Evolutionary conservation across 2,888 invertebrate species (phyloP).

Genomic region (Drosophila falleni): DNA sequence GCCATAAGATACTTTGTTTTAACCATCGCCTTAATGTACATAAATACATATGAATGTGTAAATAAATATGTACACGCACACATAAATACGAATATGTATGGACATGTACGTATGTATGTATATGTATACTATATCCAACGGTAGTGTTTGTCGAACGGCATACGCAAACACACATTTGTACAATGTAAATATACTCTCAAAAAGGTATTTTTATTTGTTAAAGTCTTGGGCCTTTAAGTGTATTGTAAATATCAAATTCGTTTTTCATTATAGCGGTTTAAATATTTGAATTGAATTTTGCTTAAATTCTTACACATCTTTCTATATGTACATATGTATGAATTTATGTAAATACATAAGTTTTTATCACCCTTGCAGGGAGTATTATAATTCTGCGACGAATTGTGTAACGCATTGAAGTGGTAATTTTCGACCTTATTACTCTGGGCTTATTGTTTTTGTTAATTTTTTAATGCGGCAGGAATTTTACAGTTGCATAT

Average conservation of each 20-base stretch:
- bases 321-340: slow-evolving; percentile 5
- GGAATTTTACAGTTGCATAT: slow-evolving; percentile 7
- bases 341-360: slow-evolving; percentile 1
- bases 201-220: slow-evolving; percentile 83
- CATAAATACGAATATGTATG: not conserved
- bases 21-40: slow-evolving; percentile 28
- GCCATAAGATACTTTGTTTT: slow-evolving; percentile 27
- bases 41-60: slow-evolving; percentile 26
- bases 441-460: slow-evolving; percentile 1
- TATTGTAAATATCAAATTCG: slow-evolving; percentile 81
- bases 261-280: slow-evolving; percentile 67
- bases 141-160: slow-evolving; percentile 54
- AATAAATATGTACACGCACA: slow-evolving; percentile 19
- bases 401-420: slow-evolving; percentile 14
- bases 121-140: slow-evolving; percentile 35
- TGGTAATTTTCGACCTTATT: slow-evolving; percentile 8
- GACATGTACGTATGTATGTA: slow-evolving; percentile 2
- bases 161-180: slow-evolving; percentile 57
- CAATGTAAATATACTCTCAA: slow-evolving; percentile 66
- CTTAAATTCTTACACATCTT: slow-evolving; percentile 31
- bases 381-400: slow-evolving; percentile 4
- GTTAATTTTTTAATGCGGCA: not conserved
- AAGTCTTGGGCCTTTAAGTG: slow-evolving; percentile 84
- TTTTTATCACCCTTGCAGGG: slow-evolving; percentile 12
- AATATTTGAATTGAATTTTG: slow-evolving; percentile 53